Base-by-base conservation (phyloP, 2,113 vertebrate species). In the Aldabrachelys gigantea region DNA sequence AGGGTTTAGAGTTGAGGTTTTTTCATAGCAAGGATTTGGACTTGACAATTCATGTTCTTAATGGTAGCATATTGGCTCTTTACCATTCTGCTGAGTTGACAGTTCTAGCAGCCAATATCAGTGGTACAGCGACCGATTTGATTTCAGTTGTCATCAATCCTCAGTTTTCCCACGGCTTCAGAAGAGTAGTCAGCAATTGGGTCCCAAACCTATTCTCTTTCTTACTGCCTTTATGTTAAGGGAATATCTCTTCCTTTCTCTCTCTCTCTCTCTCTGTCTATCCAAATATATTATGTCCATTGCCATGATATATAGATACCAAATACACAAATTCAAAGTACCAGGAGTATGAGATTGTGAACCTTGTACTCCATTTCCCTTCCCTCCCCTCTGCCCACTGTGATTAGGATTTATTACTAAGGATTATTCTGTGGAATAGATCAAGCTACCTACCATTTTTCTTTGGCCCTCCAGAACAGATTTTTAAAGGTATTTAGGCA, bases 291-390 rank as follows among this genome's bases (percentile, higher is more conserved):
- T 1, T 22, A 76, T 54, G 35, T 22, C 47, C 16, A 13, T 16
- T 56, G 8, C 25, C 38, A 57, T 38, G 24, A 65, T 82, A 1
- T 76, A 10, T 90, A 89, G 69, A 84, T 81, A 62, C 10, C 19
- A 76, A 24, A 44, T 9, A n/a, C 72, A 80, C 52, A 24, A 85
- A 13, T 76, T 50, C 72, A 87, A 49, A 12, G 27, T 13, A 2
- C 62, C 62, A 38, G 21, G 22, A 57, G 27, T 22, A 12, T 83
- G 59, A n/a, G 84, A 27, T 52, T 35, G 0, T 87, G n/a, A 87
- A 47, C 59, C 41, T 35, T 57, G 52, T 0, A 0, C 1, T 1
- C 21, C 10, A 3, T 8, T 49, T 50, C 62, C 14, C 3, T 69
- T 35, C 62, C 62, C 31, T 65, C 7, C 62, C 62, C 35, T 17